These are phyloP conservation scores for Xenentodon cancila DNA, from an alignment of 2,797 vertebrate species.

Conservation along the genomic window DNA sequence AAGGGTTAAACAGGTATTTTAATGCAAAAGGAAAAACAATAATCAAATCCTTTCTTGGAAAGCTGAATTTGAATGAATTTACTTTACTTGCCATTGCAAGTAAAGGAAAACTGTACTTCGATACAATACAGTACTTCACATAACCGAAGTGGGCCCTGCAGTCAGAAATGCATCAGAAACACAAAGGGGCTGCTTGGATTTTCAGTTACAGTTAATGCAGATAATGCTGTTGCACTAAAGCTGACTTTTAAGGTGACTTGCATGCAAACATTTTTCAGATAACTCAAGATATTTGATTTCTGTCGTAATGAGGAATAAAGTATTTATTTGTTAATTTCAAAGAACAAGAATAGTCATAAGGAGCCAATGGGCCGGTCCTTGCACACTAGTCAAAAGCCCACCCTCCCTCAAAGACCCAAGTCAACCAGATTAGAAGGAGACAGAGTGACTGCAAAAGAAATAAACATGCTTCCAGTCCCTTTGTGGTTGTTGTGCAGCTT, in stretches of 20 bases:
- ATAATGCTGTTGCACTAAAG: too few species aligned
- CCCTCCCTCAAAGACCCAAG: not conserved
- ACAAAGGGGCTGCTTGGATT: too few species aligned
- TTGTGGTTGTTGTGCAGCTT: not conserved
- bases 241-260: not conserved
- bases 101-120: too few species aligned
- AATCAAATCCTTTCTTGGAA: too few species aligned
- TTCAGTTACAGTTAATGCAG: too few species aligned
- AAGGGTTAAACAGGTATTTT: too few species aligned
- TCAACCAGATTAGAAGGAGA: not conserved
- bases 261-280: constrained; percentile 2
- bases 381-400: not conserved
- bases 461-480: not conserved
- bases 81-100: too few species aligned
- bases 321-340: constrained; percentile 1
- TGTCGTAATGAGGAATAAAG: not conserved
- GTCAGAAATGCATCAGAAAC: too few species aligned
- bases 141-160: too few species aligned
- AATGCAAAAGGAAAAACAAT: too few species aligned
- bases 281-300: not conserved
- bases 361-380: not conserved
- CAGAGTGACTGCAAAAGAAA: not conserved
- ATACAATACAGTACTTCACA: too few species aligned
- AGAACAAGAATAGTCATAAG: not conserved
- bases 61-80: not conserved